Conservation (phyloP, 1,140 invertebrate species). For the Drosophila burlai region DNA sequence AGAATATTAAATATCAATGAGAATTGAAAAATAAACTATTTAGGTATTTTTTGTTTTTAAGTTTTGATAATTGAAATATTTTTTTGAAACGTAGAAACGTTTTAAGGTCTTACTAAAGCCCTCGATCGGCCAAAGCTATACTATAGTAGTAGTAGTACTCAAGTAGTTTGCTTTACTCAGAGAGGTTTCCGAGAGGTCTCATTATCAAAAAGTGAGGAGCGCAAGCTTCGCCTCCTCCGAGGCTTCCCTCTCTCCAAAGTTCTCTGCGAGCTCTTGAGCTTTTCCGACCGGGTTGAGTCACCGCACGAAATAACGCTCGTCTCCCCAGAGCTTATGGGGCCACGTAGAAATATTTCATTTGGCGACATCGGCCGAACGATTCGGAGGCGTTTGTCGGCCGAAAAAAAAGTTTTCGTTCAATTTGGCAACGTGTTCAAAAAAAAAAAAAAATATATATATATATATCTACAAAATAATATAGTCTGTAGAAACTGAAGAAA, state of each 20-base stretch:
- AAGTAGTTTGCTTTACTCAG: background rate
- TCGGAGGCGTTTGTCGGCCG: conserved; percentile 24
- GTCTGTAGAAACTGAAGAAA: background rate
- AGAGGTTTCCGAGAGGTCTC: background rate
- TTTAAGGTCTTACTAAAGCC: background rate
- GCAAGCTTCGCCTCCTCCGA: background rate
- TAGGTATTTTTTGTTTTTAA: too few species aligned
- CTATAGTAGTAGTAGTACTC: too few species aligned
- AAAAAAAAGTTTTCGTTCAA: conserved; percentile 26
- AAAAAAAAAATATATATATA: background rate
- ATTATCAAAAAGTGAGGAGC: background rate
- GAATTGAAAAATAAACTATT: too few species aligned
- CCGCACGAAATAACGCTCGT: background rate
- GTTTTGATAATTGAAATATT: too few species aligned
- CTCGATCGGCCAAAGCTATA: background rate
- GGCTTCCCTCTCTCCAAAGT: background rate
- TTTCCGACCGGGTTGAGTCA: conserved; percentile 9
- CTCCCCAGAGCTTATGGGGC: conserved; percentile 22
- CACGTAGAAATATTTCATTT: conserved; percentile 37
- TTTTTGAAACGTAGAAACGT: too few species aligned
- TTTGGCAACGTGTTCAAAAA: conserved; percentile 45
- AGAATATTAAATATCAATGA: too few species aligned
- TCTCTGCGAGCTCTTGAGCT: conserved; percentile 3
- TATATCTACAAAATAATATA: background rate
- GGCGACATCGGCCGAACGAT: conserved; percentile 46